A percentile compares a stretch with the other conserved stretches of the same genome.
phyloP scores from a whole-genome alignment of 1,140 invertebrate species.

The Macrostomum lignano region DNA sequence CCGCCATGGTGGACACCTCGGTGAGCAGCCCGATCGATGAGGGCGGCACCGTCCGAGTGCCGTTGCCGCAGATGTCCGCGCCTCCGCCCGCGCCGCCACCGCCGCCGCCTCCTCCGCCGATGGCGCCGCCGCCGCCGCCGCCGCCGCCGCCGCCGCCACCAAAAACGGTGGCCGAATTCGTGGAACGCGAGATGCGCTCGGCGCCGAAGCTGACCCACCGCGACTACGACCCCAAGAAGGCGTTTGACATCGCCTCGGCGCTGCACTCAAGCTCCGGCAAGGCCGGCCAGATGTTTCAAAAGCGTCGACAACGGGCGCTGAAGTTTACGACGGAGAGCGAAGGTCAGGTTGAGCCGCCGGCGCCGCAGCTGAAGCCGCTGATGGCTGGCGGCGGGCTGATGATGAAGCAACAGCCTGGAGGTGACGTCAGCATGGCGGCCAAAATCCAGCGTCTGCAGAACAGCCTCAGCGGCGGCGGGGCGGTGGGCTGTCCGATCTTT shows the following conservation, averaged over 20 bases:
- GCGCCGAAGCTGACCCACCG: not conserved
- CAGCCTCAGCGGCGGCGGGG: too few relatives aligned
- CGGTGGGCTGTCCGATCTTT: too few relatives aligned
- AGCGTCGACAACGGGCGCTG: not conserved
- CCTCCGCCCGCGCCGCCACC: not conserved
- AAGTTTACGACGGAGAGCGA: not conserved
- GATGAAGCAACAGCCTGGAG: too few relatives aligned
- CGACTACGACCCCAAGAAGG: conserved; percentile 1
- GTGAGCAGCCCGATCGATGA: not conserved
- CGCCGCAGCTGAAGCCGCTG: not conserved
- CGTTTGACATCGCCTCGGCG: conserved; percentile 4
- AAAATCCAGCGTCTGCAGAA: too few relatives aligned
- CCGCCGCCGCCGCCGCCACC: conserved; percentile 4
- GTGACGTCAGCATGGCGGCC: too few relatives aligned
- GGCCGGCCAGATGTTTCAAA: conserved; percentile 2
- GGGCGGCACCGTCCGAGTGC: too few relatives aligned
- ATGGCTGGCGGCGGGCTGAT: too few relatives aligned
- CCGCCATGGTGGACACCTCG: not conserved
- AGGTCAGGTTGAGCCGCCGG: not conserved
- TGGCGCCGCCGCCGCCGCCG: conserved; percentile 1
- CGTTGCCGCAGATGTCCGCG: not conserved
- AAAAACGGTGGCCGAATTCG: conserved; percentile 1
- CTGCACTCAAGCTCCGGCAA: not conserved
- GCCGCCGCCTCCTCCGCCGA: not conserved
- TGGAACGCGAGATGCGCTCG: not conserved